These are phyloP conservation scores for Chaenodraco wilsoni DNA, from an alignment of 2,797 vertebrate genomes.

Conservation along the genomic window DNA sequence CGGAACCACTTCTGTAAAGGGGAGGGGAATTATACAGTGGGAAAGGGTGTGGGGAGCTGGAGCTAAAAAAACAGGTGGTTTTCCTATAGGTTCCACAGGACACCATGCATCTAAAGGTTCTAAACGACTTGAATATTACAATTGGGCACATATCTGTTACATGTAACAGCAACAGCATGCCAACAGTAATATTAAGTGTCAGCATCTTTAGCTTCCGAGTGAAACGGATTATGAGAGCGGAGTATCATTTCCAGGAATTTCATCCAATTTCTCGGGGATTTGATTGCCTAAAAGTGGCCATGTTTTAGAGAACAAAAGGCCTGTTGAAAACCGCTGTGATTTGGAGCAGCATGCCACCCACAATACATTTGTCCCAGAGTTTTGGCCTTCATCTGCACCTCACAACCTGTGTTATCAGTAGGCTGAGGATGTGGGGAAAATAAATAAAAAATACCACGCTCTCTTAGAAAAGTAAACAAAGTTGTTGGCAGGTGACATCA, in stretches of 20 bases:
- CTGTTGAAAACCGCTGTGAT: constrained; percentile 21
- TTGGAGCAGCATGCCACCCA: constrained; percentile 32
- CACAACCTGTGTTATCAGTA: constrained; percentile 41
- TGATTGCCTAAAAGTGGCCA: background rate
- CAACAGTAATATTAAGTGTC: background rate
- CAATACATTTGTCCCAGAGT: constrained; percentile 13
- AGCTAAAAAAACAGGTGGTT: background rate
- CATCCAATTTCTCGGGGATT: background rate
- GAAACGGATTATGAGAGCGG: background rate
- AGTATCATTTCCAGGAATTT: background rate
- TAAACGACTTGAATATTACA: background rate
- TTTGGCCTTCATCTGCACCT: constrained; percentile 43
- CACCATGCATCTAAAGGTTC: background rate
- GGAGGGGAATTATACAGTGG: background rate
- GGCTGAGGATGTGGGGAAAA: constrained; percentile 43
- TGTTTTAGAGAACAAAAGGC: constrained; percentile 1
- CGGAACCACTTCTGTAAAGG: background rate
- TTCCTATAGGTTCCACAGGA: background rate
- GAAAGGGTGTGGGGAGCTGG: background rate
- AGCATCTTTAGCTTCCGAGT: background rate
- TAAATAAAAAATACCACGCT: constrained; percentile 43
- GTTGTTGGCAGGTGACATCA: constrained; percentile 22
- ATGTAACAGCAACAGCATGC: background rate
- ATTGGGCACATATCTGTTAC: background rate
- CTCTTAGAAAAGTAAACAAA: constrained; percentile 40